Evolutionary conservation across 2,888 invertebrate species (phyloP), one percentile per base, ranked within the genome.

Genomic region (Drosophila parthenogenetica): DNA sequence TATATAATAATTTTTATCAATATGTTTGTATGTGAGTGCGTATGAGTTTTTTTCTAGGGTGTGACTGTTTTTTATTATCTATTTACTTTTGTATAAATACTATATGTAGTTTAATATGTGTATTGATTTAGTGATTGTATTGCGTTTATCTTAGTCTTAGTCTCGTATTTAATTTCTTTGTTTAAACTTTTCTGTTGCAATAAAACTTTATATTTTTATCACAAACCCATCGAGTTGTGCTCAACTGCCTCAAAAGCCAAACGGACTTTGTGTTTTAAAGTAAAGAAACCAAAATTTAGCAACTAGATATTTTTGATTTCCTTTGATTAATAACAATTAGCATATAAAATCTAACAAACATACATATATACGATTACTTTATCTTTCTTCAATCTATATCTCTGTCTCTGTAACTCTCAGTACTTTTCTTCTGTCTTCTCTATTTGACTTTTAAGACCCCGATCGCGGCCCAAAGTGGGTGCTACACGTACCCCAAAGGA

Each of bases 391-490:
- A 29, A 7, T 8, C 29, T 29, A 29, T 19, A 10, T 71, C 25
- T 57, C 10, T 71, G 29, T 35, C 49, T 65, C 29, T 61, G 50
- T 67, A 40, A 69, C 45, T 61, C 35, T 49, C 46, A 32, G 40
- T 57, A 13, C 0, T 3, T 13, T 35, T 11, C 13, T 13, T 35
- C 35, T 35, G 35, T 35, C 35, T 35, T 72, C 49, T 72, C 29
- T 72, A 59, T 78, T 78, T 78, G 78, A 78, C 78, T 79, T 61
- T 78, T 78, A 78, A 78, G 80, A 79, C 73, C 78, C 78, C 77
- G 80, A 67, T 63, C 77, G 77, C 58, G 77, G 54, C 73, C 64
- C 80, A 65, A 16, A 39, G 14, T 64, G 68, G 75, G 14, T 39
- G 17, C 35, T 14, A 13, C 37, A 13, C 67, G 40, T 35, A 53